These are phyloP conservation scores for Galeopsomyia nigrocyanea DNA, from an alignment of 2,888 invertebrate genomes.

Conservation along the genomic window DNA sequence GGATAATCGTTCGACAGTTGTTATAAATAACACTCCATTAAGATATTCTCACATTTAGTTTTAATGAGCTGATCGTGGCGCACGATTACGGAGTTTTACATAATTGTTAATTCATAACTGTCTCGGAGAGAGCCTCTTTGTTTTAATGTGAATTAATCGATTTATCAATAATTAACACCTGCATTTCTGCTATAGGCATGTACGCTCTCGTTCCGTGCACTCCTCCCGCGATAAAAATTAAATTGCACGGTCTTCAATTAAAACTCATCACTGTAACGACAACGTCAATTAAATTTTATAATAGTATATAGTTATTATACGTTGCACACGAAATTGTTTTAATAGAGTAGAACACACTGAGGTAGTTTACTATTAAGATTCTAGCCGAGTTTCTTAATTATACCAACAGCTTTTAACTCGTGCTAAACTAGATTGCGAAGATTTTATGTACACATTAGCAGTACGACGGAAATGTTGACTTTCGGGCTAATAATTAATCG, in stretches of 20 bases:
- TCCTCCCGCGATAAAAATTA: not conserved
- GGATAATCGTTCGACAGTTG: not conserved
- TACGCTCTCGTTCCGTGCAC: not conserved
- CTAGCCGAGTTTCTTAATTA: no score
- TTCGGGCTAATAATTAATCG: no score
- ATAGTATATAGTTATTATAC: no score
- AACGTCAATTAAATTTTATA: constrained; percentile 11
- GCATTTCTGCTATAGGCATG: no score
- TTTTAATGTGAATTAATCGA: constrained; percentile 1
- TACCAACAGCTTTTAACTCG: no score
- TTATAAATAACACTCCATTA: not conserved
- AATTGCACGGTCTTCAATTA: not conserved
- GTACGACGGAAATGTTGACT: no score
- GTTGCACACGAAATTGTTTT: no score
- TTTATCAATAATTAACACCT: not conserved
- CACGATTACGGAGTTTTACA: not conserved
- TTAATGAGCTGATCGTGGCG: constrained; percentile 5
- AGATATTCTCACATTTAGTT: constrained; percentile 17
- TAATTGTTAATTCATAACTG: not conserved
- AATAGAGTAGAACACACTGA: no score
- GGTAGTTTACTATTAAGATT: no score
- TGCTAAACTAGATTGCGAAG: no score
- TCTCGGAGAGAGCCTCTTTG: not conserved
- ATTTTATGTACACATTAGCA: no score
- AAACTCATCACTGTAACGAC: not conserved